Base-by-base conservation (phyloP, 1,140 invertebrate species). In the Diachasmimorpha longicaudata region DNA sequence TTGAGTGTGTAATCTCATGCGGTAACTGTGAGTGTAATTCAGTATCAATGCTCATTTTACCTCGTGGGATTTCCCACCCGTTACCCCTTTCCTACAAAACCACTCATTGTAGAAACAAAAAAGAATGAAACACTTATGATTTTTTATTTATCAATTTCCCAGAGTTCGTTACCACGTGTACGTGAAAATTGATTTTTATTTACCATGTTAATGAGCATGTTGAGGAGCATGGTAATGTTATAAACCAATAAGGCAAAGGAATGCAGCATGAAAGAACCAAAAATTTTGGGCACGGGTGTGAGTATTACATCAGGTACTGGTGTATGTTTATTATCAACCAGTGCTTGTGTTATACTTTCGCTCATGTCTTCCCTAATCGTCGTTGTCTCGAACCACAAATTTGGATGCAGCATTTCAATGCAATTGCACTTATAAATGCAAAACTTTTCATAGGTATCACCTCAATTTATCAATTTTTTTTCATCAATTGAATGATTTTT, bases 291-390 rank as follows among this genome's bases (percentile, higher is more conserved):
- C 82, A 82, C 82, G 91, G 90, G 90, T 92, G 90, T 95, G 96
- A 97, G 96, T 97, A 97, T 97, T 97, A 96, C 95, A 96, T 97
- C 95, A 97, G 96, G 96, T 97, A 97, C 96, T 97, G 96, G 96
- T 94, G 90, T 89, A 79, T 83, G 82, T 85, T 85, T 81, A 84
- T 84, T 16, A 68, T 86, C 82, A 84, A 91, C 93, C 94, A 93
- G 94, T 95, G 91, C 93, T 93, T 95, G 93, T 93, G 93, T 95
- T 91, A 95, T 94, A 93, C 93, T 95, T 92, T 86, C 90, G 87
- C 86, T 88, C 86, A 80, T 85, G 76, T 84, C 83, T 88, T 87
- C 81, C 75, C 75, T 66, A 83, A 79, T 86, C 85, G 79, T 85
- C 81, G 84, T 83, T 84, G 84, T 80, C 75, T 77, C 81, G 75